phyloP scores from a whole-genome alignment of 2,888 invertebrate species.

The Liposcelis brunnea region DNA sequence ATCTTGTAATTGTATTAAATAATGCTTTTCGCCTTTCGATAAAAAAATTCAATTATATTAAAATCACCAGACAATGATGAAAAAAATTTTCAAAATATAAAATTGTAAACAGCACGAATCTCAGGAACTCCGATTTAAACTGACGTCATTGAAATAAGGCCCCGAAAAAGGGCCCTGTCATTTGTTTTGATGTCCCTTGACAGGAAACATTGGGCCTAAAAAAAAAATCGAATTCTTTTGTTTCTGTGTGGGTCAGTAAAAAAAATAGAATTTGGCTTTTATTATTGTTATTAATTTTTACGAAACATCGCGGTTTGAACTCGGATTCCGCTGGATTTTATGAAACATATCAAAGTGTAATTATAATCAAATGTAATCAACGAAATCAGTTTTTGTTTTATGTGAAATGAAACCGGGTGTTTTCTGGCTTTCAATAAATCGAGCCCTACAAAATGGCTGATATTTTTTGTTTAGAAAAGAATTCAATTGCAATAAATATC shows the following conservation, averaged over 20 bases:
- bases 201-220: too few relatives aligned
- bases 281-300: too few relatives aligned
- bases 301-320: too few relatives aligned
- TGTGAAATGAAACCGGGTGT: conserved; percentile 13
- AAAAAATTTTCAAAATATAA: not conserved
- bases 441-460: too few relatives aligned
- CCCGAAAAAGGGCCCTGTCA: too few relatives aligned
- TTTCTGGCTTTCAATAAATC: not conserved
- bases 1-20: conserved; percentile 27
- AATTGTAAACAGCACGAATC: not conserved
- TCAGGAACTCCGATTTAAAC: too few relatives aligned
- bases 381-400: not conserved
- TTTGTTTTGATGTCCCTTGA: too few relatives aligned
- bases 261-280: not conserved
- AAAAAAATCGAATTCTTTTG: too few relatives aligned
- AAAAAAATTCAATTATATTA: not conserved
- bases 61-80: not conserved
- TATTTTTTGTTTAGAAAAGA: too few relatives aligned
- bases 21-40: not conserved
- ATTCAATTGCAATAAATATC: too few relatives aligned
- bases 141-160: too few relatives aligned
- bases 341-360: not conserved
- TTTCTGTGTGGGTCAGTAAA: not conserved
- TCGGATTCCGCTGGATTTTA: not conserved
- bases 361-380: not conserved